These are phyloP conservation scores for Strigamia crassipes DNA, from an alignment of 2,888 invertebrate species.

Conservation along the genomic window DNA sequence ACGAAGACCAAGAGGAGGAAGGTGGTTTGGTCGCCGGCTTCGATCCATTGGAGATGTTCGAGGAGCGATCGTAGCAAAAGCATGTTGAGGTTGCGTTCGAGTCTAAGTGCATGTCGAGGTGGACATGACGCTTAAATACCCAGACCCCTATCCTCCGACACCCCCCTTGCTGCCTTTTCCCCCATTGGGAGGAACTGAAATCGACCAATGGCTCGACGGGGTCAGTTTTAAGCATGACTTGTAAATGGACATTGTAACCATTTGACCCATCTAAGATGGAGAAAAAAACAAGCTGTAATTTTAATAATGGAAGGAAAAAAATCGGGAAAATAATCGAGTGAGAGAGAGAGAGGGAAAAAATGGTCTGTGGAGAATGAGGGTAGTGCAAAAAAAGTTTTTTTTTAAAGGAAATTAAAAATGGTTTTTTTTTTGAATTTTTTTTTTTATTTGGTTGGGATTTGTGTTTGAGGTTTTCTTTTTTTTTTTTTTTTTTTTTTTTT, in stretches of 20 bases:
- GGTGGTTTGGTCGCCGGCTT: background rate
- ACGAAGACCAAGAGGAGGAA: background rate
- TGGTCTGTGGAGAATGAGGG: too few species aligned
- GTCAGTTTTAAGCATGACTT: constrained; percentile 10
- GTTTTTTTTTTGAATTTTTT: too few species aligned
- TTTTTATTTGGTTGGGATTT: background rate
- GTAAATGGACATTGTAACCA: constrained; percentile 10
- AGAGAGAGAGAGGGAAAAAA: too few species aligned
- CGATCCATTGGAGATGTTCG: background rate
- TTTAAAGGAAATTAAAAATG: too few species aligned
- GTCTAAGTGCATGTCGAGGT: background rate
- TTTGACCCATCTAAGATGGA: constrained; percentile 2
- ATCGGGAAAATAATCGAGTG: too few species aligned
- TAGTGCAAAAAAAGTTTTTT: too few species aligned
- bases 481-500: too few species aligned
- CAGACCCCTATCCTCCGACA: background rate
- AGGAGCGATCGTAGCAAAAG: background rate
- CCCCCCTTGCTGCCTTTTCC: background rate
- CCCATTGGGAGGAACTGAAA: background rate
- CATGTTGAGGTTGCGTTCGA: background rate
- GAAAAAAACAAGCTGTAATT: background rate
- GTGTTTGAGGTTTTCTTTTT: too few species aligned
- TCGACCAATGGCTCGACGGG: background rate
- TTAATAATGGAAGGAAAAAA: background rate
- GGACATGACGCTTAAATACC: constrained; percentile 1